Evolutionary conservation across 23 tunicate species (phyloP), one percentile per base, ranked within the genome.

Genomic region (Clavelina lepadiformis): DNA sequence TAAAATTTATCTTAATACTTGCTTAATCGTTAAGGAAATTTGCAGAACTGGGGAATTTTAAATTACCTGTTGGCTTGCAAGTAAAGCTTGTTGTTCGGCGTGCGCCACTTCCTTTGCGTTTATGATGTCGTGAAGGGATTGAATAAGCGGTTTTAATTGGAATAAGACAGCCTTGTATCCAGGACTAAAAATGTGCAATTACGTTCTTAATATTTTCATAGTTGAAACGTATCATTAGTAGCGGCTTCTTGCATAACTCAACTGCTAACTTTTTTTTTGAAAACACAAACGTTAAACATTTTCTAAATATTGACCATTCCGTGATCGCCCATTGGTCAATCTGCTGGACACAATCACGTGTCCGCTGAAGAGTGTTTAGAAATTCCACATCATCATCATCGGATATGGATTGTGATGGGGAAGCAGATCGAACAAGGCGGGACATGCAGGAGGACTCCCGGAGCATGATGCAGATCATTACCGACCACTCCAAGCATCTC

Each of bases 401-500:
- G 30, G 27, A 52, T 6, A 18, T 15, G 3, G 41, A 38, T 15
- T 52, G 54, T 7, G 71, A 46, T 15, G 61, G 59, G 28, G 44
- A 50, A 3, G 50, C 46, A 13, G 83, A 34, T 19, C 72, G 46
- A 13, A 86, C 54, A 44, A 86, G 46, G 0, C 87, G 63, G 3
- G 65, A 71, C 51, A 86, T 37, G 46, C 65, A 34, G 28, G 65
- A 61, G 35, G 81, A 49, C 31, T 79, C 87, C 22, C 74, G 63
- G 35, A 86, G 63, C 72, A 86, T 72, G 30, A 86, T 38, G 50
- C 79, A 66, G 3, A 93, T 30, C 28, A 93, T 19, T 47, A 80
- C 36, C 34, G 98, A 74, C 98, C 94, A 93, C 75, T 93, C 98
- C 69, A 83, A 19, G 55, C 98, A 93, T 3, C 56, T 33, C 13